A percentile compares a stretch with the other conserved stretches of the same genome.
Conservation (phyloP, 2,797 vertebrate species). For the Sphenopsis melanotis region DNA sequence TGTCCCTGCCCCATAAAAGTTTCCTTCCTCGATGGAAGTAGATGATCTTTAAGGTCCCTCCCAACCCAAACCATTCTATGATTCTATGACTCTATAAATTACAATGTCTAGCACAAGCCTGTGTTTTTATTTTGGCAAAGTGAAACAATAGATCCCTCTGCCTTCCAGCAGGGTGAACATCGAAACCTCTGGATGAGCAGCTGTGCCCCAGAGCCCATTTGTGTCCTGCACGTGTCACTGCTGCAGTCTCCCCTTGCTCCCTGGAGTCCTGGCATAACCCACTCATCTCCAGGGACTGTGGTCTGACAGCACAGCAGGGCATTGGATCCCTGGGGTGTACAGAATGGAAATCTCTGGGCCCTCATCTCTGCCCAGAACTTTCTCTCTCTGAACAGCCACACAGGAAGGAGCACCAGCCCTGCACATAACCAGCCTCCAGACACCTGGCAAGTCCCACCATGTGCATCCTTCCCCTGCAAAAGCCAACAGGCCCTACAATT, state of each 20-base stretch:
- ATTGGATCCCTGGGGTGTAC: not conserved
- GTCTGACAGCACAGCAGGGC: not conserved
- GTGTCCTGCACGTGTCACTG: not conserved
- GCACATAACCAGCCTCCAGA: accelerated
- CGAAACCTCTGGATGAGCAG: not conserved
- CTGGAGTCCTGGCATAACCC: not conserved
- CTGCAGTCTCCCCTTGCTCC: not conserved
- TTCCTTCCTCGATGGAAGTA: not conserved
- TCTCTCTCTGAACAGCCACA: accelerated
- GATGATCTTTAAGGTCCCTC: not conserved
- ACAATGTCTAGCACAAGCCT: not conserved
- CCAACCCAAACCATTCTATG: not conserved
- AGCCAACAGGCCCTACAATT: not conserved
- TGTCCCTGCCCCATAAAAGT: not conserved
- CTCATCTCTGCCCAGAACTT: accelerated
- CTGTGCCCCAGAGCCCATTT: not conserved
- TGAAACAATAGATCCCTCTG: not conserved
- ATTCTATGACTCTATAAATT: not conserved
- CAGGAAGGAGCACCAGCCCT: not conserved
- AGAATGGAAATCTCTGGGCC: not conserved
- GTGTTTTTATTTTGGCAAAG: not conserved
- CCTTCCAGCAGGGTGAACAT: not conserved
- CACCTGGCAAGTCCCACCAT: not conserved
- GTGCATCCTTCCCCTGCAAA: not conserved
- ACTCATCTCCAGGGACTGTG: not conserved